Percentiles rank a stretch among this genome's conserved stretches.
Conservation (phyloP, 2,888 invertebrate genomes). For the Ctena decussata region DNA sequence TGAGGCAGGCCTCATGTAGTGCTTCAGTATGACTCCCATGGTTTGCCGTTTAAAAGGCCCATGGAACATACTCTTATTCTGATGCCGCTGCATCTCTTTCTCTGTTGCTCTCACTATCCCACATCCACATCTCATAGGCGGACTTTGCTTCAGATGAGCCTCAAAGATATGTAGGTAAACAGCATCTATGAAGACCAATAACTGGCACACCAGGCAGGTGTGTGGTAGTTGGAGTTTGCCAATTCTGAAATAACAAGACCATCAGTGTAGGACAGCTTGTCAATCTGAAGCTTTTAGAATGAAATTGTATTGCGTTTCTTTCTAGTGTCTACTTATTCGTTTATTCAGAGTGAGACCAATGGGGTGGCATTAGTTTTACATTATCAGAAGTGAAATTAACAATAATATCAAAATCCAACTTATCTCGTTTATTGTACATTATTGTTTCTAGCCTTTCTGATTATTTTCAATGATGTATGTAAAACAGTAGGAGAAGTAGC, state of each 20-base stretch:
- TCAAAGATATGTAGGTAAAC: not conserved
- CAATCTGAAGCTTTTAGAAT: not conserved
- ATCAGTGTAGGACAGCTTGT: not conserved
- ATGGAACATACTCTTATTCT: not conserved
- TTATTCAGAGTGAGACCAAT: not conserved
- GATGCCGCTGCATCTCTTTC: not conserved
- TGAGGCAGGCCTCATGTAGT: not conserved
- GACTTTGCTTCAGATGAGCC: not conserved
- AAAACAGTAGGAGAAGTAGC: too few species aligned
- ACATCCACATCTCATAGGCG: not conserved
- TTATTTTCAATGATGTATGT: too few species aligned
- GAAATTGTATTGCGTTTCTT: not conserved
- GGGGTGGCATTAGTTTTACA: too few species aligned
- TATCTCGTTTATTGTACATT: too few species aligned
- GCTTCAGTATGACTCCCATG: not conserved
- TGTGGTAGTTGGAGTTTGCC: not conserved
- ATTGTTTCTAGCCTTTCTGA: too few species aligned
- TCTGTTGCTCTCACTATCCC: not conserved
- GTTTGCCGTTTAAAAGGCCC: not conserved
- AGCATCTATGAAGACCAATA: not conserved
- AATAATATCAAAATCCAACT: too few species aligned
- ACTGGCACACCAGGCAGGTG: not conserved
- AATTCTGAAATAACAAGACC: not conserved
- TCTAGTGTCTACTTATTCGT: not conserved
- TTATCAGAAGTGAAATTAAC: too few species aligned